These are phyloP conservation scores for Microctonus brassicae DNA, from an alignment of 2,888 invertebrate genomes.

Conservation along the genomic window DNA sequence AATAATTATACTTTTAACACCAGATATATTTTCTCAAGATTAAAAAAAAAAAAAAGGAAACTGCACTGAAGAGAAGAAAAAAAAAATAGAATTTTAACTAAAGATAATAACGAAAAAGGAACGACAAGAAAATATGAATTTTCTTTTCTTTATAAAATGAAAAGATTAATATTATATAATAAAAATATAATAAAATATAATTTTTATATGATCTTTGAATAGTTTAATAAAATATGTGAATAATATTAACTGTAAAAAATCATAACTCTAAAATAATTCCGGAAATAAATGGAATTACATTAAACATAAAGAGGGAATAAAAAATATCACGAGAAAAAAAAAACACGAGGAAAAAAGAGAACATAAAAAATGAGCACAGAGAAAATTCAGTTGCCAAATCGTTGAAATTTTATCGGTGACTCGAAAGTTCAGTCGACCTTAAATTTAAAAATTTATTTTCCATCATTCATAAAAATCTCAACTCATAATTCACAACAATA, in stretches of 20 bases:
- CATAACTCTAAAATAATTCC: not conserved
- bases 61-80: too few species aligned
- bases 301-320: not conserved
- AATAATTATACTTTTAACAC: not conserved
- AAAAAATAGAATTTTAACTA: not conserved
- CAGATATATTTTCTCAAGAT: not conserved
- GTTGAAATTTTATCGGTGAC: not conserved
- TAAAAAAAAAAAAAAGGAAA: not conserved
- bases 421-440: not conserved
- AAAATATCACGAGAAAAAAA: not conserved
- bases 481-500: not conserved
- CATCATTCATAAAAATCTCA: too few species aligned
- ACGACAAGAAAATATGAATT: not conserved
- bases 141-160: not conserved
- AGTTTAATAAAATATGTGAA: not conserved
- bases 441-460: not conserved
- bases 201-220: not conserved
- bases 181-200: not conserved
- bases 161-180: not conserved
- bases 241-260: not conserved
- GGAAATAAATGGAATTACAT: not conserved
- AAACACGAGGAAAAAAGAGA: too few species aligned
- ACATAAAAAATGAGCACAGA: not conserved
- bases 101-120: not conserved
- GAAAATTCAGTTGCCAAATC: not conserved